Base-by-base conservation (phyloP, 1,140 invertebrate species). In the Cherax quadricarinatus region DNA sequence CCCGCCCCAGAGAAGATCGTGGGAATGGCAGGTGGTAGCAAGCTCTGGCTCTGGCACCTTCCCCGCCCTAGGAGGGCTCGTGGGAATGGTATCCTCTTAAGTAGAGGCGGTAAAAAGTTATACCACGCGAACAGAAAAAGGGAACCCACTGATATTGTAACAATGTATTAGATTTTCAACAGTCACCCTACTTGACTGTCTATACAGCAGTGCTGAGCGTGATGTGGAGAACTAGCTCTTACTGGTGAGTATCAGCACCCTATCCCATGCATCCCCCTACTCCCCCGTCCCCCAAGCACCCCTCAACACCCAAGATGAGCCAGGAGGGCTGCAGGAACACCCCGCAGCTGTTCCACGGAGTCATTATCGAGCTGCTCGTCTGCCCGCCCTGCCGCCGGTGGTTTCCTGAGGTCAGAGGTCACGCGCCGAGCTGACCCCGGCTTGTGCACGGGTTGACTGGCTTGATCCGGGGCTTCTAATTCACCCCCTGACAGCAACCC, bases 321-420 rank as follows among this genome's bases (percentile, higher is more conserved):
- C 30, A 41, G 0, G 30, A 41, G 30, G 30, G 30, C 30, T 41
- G 30, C 24, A 62, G 82, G 82, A 57, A 49, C 82, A 53, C 57
- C 82, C 82, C 0, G 9, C 41, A 21, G 82, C 53, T 53, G 14
- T 57, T 70, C 66, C 57, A 60, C 57, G 30, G 30, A 2, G 30
- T 2, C 30, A 41, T 41, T 41, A 41, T 41, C 30, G 30, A 41
- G 30, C 30, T 41, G 30, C 18, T 48, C 82, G n/a, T 53, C 82
- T 24, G 53, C 53, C 62, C 82, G 82, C 82, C 82, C 82, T 83
- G 81, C 81, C 51, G 81, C 82, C 82, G 82, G 82, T 84, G 82
- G 82, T 84, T 84, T 84, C 82, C 82, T 60, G 82, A n/a, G 82
- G 53, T 84, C 82, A 84, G 7, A 62, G 82, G 82, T 84, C 1